Evolutionary conservation across 2,888 invertebrate genomes (phyloP).

Genomic region (Zygogramma bicolorata): DNA sequence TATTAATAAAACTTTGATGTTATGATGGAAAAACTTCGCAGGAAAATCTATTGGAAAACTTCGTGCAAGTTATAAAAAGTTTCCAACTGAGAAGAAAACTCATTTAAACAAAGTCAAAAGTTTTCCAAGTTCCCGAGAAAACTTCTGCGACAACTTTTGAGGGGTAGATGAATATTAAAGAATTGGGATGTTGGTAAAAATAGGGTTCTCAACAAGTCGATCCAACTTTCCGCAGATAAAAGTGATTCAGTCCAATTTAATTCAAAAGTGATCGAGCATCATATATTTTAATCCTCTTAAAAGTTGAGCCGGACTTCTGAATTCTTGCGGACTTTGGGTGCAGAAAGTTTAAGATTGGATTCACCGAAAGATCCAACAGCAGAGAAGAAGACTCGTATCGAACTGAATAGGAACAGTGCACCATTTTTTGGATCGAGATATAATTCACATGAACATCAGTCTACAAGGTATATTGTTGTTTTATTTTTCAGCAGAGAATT

Average conservation of each 20-base stretch:
- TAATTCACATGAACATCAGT: no score
- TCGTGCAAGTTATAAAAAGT: slow-evolving; percentile 45
- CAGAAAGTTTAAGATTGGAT: not conserved
- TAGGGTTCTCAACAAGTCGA: slow-evolving; percentile 43
- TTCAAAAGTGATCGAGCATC: slow-evolving; percentile 17
- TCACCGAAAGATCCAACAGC: not conserved
- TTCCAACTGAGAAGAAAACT: slow-evolving; percentile 47
- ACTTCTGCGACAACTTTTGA: slow-evolving; percentile 37
- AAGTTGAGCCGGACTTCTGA: not conserved
- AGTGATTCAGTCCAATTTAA: slow-evolving; percentile 30
- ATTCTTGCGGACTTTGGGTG: not conserved
- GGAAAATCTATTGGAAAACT: slow-evolving; percentile 48
- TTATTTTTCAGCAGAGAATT: no score
- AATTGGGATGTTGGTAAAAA: slow-evolving; percentile 41
- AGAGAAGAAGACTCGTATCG: not conserved
- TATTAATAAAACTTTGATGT: slow-evolving; percentile 48
- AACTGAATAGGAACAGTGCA: no score
- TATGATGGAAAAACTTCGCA: slow-evolving; percentile 45
- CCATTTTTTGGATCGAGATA: no score
- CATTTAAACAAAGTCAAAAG: slow-evolving; percentile 51
- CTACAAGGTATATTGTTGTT: no score
- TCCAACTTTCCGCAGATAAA: slow-evolving; percentile 32
- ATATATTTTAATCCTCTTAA: slow-evolving; percentile 1
- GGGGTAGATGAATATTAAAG: slow-evolving; percentile 46
- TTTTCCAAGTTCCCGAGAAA: slow-evolving; percentile 23